These are phyloP conservation scores for Caenorhabditis sulstoni DNA, from an alignment of 2,888 invertebrate genomes.

Conservation along the genomic window DNA sequence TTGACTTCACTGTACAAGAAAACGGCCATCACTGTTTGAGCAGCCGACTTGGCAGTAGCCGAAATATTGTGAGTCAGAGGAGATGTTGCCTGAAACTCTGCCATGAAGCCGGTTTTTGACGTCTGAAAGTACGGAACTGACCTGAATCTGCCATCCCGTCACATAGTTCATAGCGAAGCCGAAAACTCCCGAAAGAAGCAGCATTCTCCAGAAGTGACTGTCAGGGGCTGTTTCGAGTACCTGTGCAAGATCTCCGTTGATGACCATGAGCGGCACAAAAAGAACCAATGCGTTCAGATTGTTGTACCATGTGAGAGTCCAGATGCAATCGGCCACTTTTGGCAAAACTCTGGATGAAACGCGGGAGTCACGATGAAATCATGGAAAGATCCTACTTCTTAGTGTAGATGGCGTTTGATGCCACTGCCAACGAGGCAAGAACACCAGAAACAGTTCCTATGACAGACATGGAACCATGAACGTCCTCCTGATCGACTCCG, in stretches of 20 bases:
- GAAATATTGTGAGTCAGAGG: conserved; percentile 94
- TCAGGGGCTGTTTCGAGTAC: background rate
- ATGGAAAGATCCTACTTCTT: conserved; percentile 85
- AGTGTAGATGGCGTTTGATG: conserved; percentile 94
- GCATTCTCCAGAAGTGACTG: conserved; percentile 83
- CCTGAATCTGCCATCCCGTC: conserved; percentile 91
- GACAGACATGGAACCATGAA: conserved; percentile 90
- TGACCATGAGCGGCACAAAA: conserved; percentile 91
- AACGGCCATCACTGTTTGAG: conserved; percentile 96
- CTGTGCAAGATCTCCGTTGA: conserved; percentile 81
- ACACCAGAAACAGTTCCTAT: conserved; percentile 93
- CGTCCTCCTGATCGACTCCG: conserved; percentile 95
- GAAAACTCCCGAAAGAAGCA: conserved; percentile 92
- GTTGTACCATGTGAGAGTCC: conserved; percentile 94
- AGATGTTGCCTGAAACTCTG: conserved; percentile 89
- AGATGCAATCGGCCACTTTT: conserved; percentile 91
- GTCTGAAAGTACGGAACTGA: too few relatives aligned
- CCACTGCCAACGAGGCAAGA: conserved; percentile 90
- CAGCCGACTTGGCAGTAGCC: conserved; percentile 98
- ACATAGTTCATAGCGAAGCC: conserved; percentile 97
- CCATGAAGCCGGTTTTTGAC: too few relatives aligned
- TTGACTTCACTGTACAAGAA: conserved; percentile 86
- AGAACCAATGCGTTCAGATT: conserved; percentile 93
- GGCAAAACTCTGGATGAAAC: conserved; percentile 85
- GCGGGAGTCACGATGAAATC: background rate